These are phyloP conservation scores for Sigmodon hispidus DNA, from an alignment of 2,113 vertebrate species.

Conservation along the genomic window DNA sequence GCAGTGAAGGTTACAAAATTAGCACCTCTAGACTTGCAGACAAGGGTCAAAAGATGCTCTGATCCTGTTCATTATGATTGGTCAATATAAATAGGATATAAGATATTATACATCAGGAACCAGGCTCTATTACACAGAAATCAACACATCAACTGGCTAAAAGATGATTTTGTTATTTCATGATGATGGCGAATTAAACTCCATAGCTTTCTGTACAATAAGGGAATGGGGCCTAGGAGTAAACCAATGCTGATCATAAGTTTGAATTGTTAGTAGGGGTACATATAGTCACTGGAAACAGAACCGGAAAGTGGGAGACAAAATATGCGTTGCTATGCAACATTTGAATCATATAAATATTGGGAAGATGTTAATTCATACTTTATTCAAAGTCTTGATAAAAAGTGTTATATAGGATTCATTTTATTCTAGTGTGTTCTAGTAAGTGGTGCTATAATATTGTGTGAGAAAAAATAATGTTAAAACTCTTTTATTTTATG, in stretches of 20 bases:
- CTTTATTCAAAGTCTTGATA: conserved; percentile 28
- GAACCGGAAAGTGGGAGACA: background rate
- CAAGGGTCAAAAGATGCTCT: too few species aligned
- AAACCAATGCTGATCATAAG: background rate
- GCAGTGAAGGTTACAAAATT: too few species aligned
- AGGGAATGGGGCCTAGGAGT: background rate
- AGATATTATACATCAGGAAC: background rate
- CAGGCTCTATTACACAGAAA: conserved; percentile 17
- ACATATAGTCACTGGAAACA: background rate
- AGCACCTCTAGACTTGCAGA: too few species aligned
- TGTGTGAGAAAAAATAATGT: background rate
- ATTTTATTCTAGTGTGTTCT: background rate
- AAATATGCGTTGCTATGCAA: background rate
- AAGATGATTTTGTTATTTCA: background rate
- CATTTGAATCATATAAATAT: conserved; percentile 1
- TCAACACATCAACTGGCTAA: background rate
- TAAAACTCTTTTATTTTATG: conserved; percentile 14
- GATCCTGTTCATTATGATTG: background rate
- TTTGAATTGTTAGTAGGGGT: background rate
- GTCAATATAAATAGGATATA: background rate
- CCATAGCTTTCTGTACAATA: background rate
- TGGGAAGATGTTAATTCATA: background rate
- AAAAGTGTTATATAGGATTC: background rate
- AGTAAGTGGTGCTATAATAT: background rate
- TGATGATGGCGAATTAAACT: background rate